Evolutionary conservation across 2,888 invertebrate genomes (phyloP).

Genomic region (Atethmia centrago): DNA sequence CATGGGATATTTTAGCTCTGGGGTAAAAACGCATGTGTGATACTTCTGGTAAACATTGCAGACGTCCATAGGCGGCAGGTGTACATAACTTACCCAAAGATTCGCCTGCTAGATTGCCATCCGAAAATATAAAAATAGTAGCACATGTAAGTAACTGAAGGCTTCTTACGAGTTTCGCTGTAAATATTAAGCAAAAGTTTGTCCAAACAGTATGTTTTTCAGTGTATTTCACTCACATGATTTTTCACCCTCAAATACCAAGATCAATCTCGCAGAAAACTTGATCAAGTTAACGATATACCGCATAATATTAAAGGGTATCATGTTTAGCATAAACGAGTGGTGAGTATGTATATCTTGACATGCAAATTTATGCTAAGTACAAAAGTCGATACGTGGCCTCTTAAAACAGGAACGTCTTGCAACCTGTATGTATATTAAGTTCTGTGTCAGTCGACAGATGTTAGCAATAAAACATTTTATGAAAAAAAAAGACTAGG

Average conservation of each 20-base stretch:
- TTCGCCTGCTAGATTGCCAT: not conserved
- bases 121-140: not conserved
- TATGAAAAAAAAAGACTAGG: not conserved
- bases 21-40: not conserved
- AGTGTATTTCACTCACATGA: not conserved
- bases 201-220: not conserved
- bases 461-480: constrained; percentile 29
- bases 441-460: constrained; percentile 41
- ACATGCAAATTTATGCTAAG: constrained; percentile 89
- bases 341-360: constrained; percentile 76
- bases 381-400: constrained; percentile 85
- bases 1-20: not conserved
- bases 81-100: not conserved
- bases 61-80: not conserved
- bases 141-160: not conserved
- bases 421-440: constrained; percentile 57
- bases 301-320: constrained; percentile 71
- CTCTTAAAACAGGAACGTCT: constrained; percentile 66
- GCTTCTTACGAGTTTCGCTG: not conserved
- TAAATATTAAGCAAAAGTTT: not conserved
- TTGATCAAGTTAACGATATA: constrained; percentile 72
- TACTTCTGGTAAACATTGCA: not conserved
- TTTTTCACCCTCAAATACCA: constrained; percentile 30
- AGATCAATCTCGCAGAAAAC: constrained; percentile 58
- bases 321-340: constrained; percentile 79